Base-by-base conservation (phyloP, 2,888 invertebrate genomes). In the Amblyjoppa fuscipennis region DNA sequence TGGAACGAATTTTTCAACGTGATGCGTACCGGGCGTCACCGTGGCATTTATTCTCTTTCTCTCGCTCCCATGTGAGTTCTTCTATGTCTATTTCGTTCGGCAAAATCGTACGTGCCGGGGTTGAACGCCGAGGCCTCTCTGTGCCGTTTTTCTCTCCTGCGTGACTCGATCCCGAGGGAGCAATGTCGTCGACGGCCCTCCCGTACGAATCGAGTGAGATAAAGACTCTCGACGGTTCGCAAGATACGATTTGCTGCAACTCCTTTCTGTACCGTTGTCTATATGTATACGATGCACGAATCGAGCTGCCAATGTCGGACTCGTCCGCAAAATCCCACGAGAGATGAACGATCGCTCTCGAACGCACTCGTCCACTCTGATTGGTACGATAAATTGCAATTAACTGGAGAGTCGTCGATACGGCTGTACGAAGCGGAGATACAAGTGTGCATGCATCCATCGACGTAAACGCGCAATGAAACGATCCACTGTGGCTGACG, bases 71-170 rank as follows among this genome's bases (percentile, higher is more conserved):
- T 56, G 56, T 41, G 25, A 20, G 20, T 41, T 53, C 11, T 61
- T 75, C 28, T 41, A 61, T 71, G 41, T 77, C 59, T 77, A 81
- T 84, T 84, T 78, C 81, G 78, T 70, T 64, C 68, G 76, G 76
- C 79, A 82, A 85, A 68, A 59, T 76, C 80, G 75, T 69, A 80
- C 85, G 82, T 82, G 79, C 75, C 53, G 59, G 78, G 82, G 71
- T 25, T 59, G 59, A 20, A 9, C 59, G 25, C 59, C 28, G 59
- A 25, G 7, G 25, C 59, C 25, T 25, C 11, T 7, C 59, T 11
- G 59, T 1, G 3, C 78, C 66, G 75, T 82, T 85, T 82, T 85
- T 79, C 78, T 4, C n/a, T 38, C 53, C 38, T 31, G 74, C 59
- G 75, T 82, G 75, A 85, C 71, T 85, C 59, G 59, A 1, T 59